Base-by-base conservation (phyloP, 2,113 vertebrate species). In the Spermophilus dauricus region DNA sequence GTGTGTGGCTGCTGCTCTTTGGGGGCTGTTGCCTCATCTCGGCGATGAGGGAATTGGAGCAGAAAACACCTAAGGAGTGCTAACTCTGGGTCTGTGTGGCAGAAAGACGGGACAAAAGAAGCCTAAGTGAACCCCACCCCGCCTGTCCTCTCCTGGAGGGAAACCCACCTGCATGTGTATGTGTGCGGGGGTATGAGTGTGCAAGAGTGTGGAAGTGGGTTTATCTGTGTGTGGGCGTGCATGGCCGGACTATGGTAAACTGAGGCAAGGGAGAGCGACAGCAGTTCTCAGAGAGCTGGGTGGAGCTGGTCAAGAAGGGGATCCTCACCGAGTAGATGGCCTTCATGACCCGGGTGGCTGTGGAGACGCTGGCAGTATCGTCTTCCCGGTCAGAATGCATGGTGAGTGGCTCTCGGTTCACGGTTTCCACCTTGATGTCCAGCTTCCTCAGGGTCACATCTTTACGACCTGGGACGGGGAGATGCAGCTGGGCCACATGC, bases 391-490 rank as follows among this genome's bases (percentile, higher is more conserved):
- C 99, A 0, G 97, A 0, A 37, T 99, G 98, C 98, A 99, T 98
- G 0, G 99, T 99, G 97, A 99, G 99, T 0, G 99, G 99, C 97
- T 99, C 99, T 93, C 99, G 99, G 98, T 99, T 99, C 86, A 99
- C 99, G 0, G 99, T 99, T 97, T 99, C 99, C 96, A 99, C 99
- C 97, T 99, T 99, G 98, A 99, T 99, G 98, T 99, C 99, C 91
- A 99, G 98, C 97, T 99, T 99, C 61, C 99, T 99, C 14, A 99
- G 98, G 0, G 99, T 99, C 84, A 99, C 99, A 0, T 99, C 99
- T 17, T 99, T 99, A 3, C 99, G 99, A 98, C 99, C 99, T 99
- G 90, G 20, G 95, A 2, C 0, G 20, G 30, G 37, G 48, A 34
- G 51, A 58, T 18, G 5, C 14, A 3, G 39, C 61, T 53, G 86